phyloP scores from a whole-genome alignment of 1,140 invertebrate species.

The Heliconius melpomene region DNA sequence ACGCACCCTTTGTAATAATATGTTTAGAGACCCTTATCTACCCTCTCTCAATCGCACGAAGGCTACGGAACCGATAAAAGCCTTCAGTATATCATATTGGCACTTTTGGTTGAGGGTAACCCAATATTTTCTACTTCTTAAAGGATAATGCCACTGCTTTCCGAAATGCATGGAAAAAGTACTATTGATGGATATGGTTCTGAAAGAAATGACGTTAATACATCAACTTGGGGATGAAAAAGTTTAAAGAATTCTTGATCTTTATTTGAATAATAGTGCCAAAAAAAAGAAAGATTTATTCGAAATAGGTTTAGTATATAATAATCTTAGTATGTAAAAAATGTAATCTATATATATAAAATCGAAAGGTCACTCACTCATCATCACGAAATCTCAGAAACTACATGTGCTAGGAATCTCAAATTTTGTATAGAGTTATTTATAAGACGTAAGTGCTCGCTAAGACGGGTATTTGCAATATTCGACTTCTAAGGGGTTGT shows the following conservation, averaged over 20 bases:
- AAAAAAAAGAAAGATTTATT: background rate
- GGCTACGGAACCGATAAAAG: conserved; percentile 65
- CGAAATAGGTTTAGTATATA: no score
- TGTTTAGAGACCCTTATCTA: conserved; percentile 67
- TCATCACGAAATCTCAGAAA: no score
- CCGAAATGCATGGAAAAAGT: conserved; percentile 31
- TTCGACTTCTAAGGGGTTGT: no score
- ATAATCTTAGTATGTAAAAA: no score
- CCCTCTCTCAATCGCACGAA: conserved; percentile 59
- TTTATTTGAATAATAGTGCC: background rate
- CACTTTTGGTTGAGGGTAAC: conserved; percentile 62
- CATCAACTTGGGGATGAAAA: background rate
- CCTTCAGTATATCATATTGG: conserved; percentile 74
- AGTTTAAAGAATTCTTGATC: background rate
- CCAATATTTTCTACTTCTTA: conserved; percentile 68
- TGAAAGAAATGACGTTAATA: background rate
- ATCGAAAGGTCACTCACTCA: no score
- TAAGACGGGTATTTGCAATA: no score
- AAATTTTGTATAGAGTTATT: no score
- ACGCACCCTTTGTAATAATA: conserved; percentile 74
- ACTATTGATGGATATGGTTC: conserved; percentile 43
- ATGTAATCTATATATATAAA: no score
- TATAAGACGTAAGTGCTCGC: no score
- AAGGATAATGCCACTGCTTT: conserved; percentile 59
- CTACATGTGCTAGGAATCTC: no score